Evolutionary conservation across 2,113 vertebrate species (phyloP).

Genomic region (Electrona antarctica): DNA sequence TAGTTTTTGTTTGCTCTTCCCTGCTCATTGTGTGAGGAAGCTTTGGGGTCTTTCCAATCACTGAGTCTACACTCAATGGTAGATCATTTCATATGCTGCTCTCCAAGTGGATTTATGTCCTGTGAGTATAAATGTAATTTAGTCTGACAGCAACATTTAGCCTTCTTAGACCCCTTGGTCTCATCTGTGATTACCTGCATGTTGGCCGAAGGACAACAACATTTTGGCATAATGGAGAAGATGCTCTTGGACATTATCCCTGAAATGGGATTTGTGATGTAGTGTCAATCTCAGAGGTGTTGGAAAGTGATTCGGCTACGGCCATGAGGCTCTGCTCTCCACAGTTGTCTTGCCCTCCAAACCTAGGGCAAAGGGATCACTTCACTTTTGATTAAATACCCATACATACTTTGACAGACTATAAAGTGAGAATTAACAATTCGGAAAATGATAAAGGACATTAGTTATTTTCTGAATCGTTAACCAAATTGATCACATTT

Average conservation of each 20-base stretch:
- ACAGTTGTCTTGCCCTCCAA: slow-evolving; percentile 19
- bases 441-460: too few relatives aligned
- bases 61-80: slow-evolving; percentile 29
- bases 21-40: slow-evolving; percentile 32
- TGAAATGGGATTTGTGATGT: slow-evolving; percentile 72
- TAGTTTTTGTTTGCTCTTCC: slow-evolving; percentile 47
- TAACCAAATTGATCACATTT: too few relatives aligned
- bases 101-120: slow-evolving; percentile 27
- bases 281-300: slow-evolving; percentile 55
- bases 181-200: slow-evolving; percentile 55
- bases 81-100: slow-evolving; percentile 41
- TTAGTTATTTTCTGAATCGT: too few relatives aligned
- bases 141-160: slow-evolving; percentile 44
- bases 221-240: slow-evolving; percentile 38
- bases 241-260: slow-evolving; percentile 58
- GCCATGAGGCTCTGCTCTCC: slow-evolving; percentile 4
- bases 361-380: background rate
- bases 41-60: slow-evolving; percentile 59
- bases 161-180: slow-evolving; percentile 44
- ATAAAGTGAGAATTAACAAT: too few relatives aligned
- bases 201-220: too few relatives aligned
- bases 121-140: slow-evolving; percentile 58
- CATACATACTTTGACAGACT: too few relatives aligned
- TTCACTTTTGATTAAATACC: too few relatives aligned
- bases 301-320: slow-evolving; percentile 25